phyloP scores from a whole-genome alignment of 2,888 invertebrate species.

The Melanotus villosus region DNA sequence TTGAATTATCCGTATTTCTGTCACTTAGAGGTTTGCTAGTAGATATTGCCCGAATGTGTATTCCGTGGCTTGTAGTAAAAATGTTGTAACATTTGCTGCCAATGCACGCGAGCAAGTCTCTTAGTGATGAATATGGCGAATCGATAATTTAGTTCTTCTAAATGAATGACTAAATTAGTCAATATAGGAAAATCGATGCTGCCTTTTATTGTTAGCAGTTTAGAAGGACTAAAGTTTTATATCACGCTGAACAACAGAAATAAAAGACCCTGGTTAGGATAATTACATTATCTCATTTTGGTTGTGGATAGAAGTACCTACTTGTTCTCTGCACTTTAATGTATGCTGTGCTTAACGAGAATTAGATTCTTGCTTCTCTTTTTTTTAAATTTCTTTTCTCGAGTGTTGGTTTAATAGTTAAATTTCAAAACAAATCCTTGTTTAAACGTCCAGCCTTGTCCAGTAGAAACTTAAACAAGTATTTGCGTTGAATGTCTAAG shows the following conservation, averaged over 20 bases:
- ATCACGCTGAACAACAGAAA: slow-evolving; percentile 32
- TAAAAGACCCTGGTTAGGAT: slow-evolving; percentile 24
- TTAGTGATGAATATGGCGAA: slow-evolving; percentile 20
- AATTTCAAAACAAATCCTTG: neutral
- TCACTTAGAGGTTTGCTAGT: slow-evolving; percentile 21
- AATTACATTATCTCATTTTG: slow-evolving; percentile 24
- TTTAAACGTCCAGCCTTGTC: neutral
- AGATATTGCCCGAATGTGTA: slow-evolving; percentile 16
- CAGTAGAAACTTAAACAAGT: neutral
- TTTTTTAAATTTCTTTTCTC: neutral
- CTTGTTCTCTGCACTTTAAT: slow-evolving; percentile 27
- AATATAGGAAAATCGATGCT: slow-evolving; percentile 36
- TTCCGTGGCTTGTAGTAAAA: slow-evolving; percentile 23
- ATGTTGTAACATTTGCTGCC: too few species aligned
- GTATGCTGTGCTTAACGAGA: slow-evolving; percentile 1
- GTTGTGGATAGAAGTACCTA: slow-evolving; percentile 39
- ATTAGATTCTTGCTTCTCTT: neutral
- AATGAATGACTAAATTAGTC: slow-evolving; percentile 39
- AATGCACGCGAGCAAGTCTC: slow-evolving; percentile 14
- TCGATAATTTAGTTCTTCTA: slow-evolving; percentile 39
- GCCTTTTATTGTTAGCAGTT: slow-evolving; percentile 42
- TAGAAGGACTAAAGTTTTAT: slow-evolving; percentile 42
- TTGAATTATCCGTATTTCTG: slow-evolving; percentile 5
- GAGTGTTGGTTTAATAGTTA: neutral
- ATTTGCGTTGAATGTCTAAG: slow-evolving; percentile 7